A percentile compares a stretch with the other conserved stretches of the same genome.
Conservation (phyloP, 2,888 invertebrate species). For the Brassicogethes aeneus region DNA sequence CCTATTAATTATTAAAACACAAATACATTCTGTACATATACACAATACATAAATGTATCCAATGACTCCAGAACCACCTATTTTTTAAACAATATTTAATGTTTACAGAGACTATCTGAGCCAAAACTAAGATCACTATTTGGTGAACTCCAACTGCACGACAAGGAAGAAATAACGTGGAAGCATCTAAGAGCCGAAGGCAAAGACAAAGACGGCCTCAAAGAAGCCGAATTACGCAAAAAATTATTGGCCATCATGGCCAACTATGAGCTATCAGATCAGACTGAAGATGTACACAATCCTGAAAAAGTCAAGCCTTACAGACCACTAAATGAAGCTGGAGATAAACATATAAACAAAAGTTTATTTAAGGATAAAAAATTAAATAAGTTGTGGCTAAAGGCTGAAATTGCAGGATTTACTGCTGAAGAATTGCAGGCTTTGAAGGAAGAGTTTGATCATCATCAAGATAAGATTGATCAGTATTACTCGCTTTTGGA, state of each 20-base stretch:
- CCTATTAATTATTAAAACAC: too few species aligned
- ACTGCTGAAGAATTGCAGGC: conserved; percentile 72
- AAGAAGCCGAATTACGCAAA: conserved; percentile 70
- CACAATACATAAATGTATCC: too few species aligned
- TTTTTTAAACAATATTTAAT: too few species aligned
- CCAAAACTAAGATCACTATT: conserved; percentile 77
- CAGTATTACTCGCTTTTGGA: conserved; percentile 75
- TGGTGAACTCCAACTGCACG: conserved; percentile 83
- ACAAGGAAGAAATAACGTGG: conserved; percentile 81
- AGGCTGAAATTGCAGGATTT: conserved; percentile 83
- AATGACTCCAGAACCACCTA: too few species aligned
- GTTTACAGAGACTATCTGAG: conserved; percentile 67
- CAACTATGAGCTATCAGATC: conserved; percentile 69
- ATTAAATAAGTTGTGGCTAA: conserved; percentile 80
- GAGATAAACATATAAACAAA: conserved; percentile 58
- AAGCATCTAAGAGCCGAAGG: conserved; percentile 77
- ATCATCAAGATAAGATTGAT: conserved; percentile 89
- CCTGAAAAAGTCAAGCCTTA: conserved; percentile 49
- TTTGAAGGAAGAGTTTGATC: conserved; percentile 79
- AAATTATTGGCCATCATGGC: conserved; percentile 77
- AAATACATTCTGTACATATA: too few species aligned
- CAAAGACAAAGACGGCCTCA: conserved; percentile 77
- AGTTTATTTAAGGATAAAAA: conserved; percentile 85
- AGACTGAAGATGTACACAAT: conserved; percentile 63
- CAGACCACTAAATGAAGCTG: conserved; percentile 40